phyloP scores from a whole-genome alignment of 2,888 invertebrate genomes.

The Tenodera sinensis region DNA sequence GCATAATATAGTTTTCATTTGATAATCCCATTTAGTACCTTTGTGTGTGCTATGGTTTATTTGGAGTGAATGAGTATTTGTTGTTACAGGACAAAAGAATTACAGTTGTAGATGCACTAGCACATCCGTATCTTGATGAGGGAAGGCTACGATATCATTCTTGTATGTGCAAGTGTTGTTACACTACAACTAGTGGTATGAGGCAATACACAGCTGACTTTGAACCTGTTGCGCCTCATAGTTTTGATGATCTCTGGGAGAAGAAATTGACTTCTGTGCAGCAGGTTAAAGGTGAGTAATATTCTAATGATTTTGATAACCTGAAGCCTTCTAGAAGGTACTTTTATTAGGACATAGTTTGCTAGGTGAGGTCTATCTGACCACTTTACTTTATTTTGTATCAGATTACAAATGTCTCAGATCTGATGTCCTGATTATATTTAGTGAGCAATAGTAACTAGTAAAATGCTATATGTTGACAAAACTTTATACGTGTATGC shows the following conservation, averaged over 20 bases:
- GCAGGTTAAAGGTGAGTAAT: slow-evolving; percentile 82
- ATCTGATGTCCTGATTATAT: no score
- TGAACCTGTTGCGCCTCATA: slow-evolving; percentile 84
- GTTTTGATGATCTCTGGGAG: slow-evolving; percentile 97
- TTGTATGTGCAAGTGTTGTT: slow-evolving; percentile 99
- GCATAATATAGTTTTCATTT: no score
- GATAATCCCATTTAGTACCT: no score
- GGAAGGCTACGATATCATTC: slow-evolving; percentile 98
- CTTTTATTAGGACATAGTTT: no score
- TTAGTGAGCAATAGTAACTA: no score
- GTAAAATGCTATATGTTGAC: no score
- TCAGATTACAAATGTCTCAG: no score
- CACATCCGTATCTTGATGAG: slow-evolving; percentile 96
- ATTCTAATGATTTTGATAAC: background rate
- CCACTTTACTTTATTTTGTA: no score
- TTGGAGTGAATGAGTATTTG: no score
- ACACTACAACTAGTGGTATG: slow-evolving; percentile 67
- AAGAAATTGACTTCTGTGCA: slow-evolving; percentile 87
- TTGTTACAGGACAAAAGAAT: slow-evolving; percentile 80
- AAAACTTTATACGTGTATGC: no score
- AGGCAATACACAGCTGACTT: slow-evolving; percentile 88
- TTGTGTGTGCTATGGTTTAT: background rate
- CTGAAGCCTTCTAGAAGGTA: no score
- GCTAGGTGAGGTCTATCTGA: no score
- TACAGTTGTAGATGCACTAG: slow-evolving; percentile 89